Base-by-base conservation (phyloP, 92 coral and sea anemone genomes). In the Epizoanthus illoricatus region DNA sequence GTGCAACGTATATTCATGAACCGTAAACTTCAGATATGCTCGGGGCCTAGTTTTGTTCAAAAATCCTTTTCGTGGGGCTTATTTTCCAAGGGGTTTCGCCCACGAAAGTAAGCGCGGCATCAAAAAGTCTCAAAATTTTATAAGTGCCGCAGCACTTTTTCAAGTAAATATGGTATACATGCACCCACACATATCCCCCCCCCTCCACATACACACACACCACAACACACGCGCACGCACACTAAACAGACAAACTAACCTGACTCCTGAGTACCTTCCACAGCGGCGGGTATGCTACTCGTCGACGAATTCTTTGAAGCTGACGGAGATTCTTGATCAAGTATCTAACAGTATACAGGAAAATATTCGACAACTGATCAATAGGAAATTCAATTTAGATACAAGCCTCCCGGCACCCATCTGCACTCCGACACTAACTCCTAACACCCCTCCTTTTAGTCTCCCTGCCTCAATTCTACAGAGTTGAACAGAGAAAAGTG, bases 261-360 rank as follows among this genome's bases (percentile, higher is more conserved):
- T 10, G 58, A 17, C 19, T 76, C 58, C 40, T 54, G 70, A 55
- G 20, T 60, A 8, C 40, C 20, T 2, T 76, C 81, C 24, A 76
- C 19, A 19, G 69, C 19, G 7, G 69, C 4, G 3, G 81, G 58
- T 76, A 76, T 61, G 40, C 81, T 76, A 23, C 81, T 76, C 0
- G 69, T 61, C 13, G 81, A 76, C 4, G 81, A 76, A 19, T 60
- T 39, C 49, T 76, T 76, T 18, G 81, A 76, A 42, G 81, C 70
- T 33, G 58, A 60, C 24, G 70, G 69, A 61, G 69, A 76, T 0
- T 61, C 81, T 19, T 61, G 81, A 16, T 47, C 70, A 24, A 41
- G 81, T 61, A 61, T 69, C 81, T 76, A 66, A 18, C 16, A 23
- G 45, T 39, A 11, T 9, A 10, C 17, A 0, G 41, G 17, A 39